A percentile compares a stretch with the other conserved stretches of the same genome.
These are phyloP conservation scores for Brienomyrus longianalis DNA, from an alignment of 2,113 vertebrate species.

Conservation along the genomic window DNA sequence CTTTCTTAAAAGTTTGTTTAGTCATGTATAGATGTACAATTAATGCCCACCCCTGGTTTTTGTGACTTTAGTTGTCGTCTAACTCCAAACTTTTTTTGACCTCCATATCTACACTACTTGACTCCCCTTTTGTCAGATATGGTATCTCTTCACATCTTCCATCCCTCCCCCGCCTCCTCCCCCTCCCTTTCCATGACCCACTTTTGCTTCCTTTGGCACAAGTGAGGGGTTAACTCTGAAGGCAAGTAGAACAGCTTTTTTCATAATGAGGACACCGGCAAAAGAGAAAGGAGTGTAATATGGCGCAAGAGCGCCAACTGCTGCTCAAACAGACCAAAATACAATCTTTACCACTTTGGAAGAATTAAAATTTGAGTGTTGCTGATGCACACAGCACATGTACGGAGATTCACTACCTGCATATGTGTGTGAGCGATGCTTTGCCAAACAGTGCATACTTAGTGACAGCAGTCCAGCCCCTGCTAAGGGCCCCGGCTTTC, in stretches of 20 bases:
- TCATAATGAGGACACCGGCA: slow-evolving; percentile 50
- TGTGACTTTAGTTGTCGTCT: background rate
- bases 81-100: background rate
- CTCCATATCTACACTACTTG: background rate
- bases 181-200: slow-evolving; percentile 47
- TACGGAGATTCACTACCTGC: background rate
- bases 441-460: background rate
- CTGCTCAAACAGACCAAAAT: slow-evolving; percentile 21
- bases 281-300: background rate
- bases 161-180: background rate
- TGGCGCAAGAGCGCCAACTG: slow-evolving; percentile 28
- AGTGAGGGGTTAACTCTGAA: slow-evolving; percentile 47
- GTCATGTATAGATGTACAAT: background rate
- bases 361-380: background rate
- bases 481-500: background rate
- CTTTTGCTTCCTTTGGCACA: slow-evolving; percentile 38
- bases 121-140: background rate
- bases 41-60: background rate
- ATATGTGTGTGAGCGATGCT: background rate
- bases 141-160: background rate
- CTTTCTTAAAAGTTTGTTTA: slow-evolving; percentile 30
- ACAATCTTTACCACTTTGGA: background rate
- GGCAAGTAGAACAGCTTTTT: slow-evolving; percentile 56
- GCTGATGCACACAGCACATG: background rate
- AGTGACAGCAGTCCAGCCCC: background rate